Conservation (phyloP, 1,140 invertebrate species). For the Acyrthosiphon pisum region DNA sequence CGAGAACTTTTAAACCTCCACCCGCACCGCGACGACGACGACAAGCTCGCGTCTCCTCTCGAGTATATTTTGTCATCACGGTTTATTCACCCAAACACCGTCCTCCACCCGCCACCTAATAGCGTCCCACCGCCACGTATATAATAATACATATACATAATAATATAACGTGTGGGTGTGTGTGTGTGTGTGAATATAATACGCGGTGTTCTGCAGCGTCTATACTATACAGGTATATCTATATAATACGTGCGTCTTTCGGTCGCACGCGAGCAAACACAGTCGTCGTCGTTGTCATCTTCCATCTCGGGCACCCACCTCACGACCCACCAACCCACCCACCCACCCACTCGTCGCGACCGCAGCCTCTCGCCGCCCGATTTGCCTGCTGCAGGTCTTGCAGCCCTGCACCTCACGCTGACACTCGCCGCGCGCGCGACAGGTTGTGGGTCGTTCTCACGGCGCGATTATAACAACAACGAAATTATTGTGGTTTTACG, state of each 20-base stretch:
- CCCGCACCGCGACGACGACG: neutral
- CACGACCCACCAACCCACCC: neutral
- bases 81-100: conserved; percentile 12
- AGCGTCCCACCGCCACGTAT: neutral
- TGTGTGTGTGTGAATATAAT: neutral
- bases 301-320: neutral
- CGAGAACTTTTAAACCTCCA: conserved; percentile 52
- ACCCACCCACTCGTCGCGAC: neutral
- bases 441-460: conserved; percentile 52
- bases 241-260: neutral
- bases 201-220: neutral
- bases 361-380: neutral
- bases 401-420: too few species aligned
- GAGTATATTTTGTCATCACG: conserved; percentile 36
- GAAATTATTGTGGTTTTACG: conserved; percentile 51
- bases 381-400: too few species aligned
- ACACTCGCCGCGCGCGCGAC: neutral
- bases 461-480: conserved; percentile 52
- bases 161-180: neutral
- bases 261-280: neutral
- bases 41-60: conserved; percentile 12
- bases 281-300: neutral
- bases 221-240: too few species aligned
- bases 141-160: too few species aligned
- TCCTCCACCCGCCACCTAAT: neutral